These are phyloP conservation scores for Anisognathus igniventris DNA, from an alignment of 2,797 vertebrate species.

Conservation along the genomic window DNA sequence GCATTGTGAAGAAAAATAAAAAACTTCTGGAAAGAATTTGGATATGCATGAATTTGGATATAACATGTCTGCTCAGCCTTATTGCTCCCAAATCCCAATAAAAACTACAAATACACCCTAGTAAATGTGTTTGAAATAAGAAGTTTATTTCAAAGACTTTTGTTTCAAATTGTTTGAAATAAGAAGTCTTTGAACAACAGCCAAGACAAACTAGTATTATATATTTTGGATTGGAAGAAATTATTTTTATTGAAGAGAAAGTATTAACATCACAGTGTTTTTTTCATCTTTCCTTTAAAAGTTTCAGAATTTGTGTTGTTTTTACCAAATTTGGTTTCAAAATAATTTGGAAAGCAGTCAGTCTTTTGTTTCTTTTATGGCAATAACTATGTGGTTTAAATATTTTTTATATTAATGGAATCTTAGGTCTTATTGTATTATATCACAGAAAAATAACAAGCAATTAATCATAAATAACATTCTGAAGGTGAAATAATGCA, in stretches of 20 bases:
- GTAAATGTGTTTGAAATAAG: not conserved
- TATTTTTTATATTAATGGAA: not conserved
- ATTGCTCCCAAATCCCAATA: not conserved
- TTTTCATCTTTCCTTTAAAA: not conserved
- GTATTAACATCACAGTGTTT: accelerated
- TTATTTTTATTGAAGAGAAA: not conserved
- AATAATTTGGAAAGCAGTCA: not conserved
- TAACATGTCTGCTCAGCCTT: accelerated
- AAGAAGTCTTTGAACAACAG: not conserved
- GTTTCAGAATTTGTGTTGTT: not conserved
- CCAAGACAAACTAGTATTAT: not conserved
- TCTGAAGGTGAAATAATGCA: not conserved
- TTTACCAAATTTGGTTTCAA: not conserved
- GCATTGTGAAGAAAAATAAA: not conserved
- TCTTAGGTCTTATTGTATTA: not conserved
- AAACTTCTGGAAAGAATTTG: not conserved
- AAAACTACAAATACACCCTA: not conserved
- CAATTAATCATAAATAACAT: not conserved
- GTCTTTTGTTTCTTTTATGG: not conserved
- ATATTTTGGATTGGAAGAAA: not conserved
- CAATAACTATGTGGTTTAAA: not conserved
- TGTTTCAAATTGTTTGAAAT: not conserved
- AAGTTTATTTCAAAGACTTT: not conserved
- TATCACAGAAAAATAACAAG: not conserved
- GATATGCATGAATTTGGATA: accelerated